Evolutionary conservation across 2,888 invertebrate species (phyloP).

Genomic region (Platerodrilus igneus): DNA sequence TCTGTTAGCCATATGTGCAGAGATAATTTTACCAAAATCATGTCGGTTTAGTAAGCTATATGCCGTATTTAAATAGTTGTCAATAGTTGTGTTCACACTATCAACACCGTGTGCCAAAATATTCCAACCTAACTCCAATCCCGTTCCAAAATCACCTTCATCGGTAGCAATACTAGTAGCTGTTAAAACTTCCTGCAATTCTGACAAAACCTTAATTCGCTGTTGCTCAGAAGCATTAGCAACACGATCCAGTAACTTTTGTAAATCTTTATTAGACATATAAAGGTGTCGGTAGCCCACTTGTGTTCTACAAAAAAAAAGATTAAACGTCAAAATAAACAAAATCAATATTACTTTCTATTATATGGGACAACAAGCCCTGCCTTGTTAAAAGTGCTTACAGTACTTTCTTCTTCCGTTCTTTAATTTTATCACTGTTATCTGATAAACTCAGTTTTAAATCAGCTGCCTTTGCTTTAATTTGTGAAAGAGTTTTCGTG

Average conservation of each 20-base stretch:
- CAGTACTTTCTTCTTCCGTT: constrained; percentile 58
- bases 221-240: constrained; percentile 58
- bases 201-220: constrained; percentile 58
- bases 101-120: constrained; percentile 73
- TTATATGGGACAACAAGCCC: constrained; percentile 84
- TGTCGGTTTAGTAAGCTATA: constrained; percentile 71
- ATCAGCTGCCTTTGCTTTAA: constrained; percentile 60
- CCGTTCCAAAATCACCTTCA: constrained; percentile 93
- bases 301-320: constrained; percentile 51
- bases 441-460: constrained; percentile 56
- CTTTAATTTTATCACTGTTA: constrained; percentile 56
- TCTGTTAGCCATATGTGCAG: constrained; percentile 70
- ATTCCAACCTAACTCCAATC: constrained; percentile 82
- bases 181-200: constrained; percentile 76
- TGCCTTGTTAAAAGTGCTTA: constrained; percentile 72
- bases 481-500: constrained; percentile 55
- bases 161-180: constrained; percentile 86
- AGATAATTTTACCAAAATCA: constrained; percentile 67
- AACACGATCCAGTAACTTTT: constrained; percentile 63
- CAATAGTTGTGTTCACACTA: constrained; percentile 61
- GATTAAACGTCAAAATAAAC: constrained; percentile 6
- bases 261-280: constrained; percentile 49
- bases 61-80: constrained; percentile 64
- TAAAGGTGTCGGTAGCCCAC: constrained; percentile 72
- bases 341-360: constrained; percentile 51